Evolutionary conservation across 1,140 invertebrate genomes (phyloP), one percentile per base, ranked within the genome.

Genomic region (Drosophila quadrilineata): DNA sequence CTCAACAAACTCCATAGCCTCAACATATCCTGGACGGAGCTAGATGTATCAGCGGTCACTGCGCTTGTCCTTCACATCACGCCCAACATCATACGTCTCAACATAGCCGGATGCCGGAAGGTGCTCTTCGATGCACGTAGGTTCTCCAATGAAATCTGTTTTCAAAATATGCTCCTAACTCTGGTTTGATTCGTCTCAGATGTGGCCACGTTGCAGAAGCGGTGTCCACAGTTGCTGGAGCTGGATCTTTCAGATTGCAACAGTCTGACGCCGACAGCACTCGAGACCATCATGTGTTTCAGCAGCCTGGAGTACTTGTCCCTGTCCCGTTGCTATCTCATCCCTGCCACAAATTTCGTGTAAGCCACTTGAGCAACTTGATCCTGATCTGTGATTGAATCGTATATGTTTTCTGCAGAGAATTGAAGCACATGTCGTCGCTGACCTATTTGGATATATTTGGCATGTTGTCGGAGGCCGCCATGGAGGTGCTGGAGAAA

Each of bases 181-280:
- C 3, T 12, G 41, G 26, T 12, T 41, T 43, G 17, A 36, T 54
- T 28, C 4, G 9, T 16, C 2, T 17, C 88, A 96, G 95, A 95
- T 92, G 90, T 97, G 9, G 75, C 88, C 8, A 89, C 91, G 28
- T 90, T 97, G 36, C 92, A 93, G 0, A 89, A 89, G 21, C 91
- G 93, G 6, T 96, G 95, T 88, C 92, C 94, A 0, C 90, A 93
- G 31, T 90, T 98, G n/a, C 88, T 94, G 24, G 96, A 97, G 90
- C 90, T 98, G 35, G 96, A 98, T 90, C 85, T 97, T 36, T 97
- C 96, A 50, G 97, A 98, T 90, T 95, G 95, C 65, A 93, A 94
- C n/a, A 89, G 91, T 14, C 87, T 98, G 0, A 94, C 94, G 0
- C 91, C 92, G 3, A 80, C 89, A 12, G 89, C 92, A 16, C 90